Percentiles rank a stretch among this genome's conserved stretches.
phyloP scores from a whole-genome alignment of 2,113 vertebrate species.

The Haliaeetus leucogaster region DNA sequence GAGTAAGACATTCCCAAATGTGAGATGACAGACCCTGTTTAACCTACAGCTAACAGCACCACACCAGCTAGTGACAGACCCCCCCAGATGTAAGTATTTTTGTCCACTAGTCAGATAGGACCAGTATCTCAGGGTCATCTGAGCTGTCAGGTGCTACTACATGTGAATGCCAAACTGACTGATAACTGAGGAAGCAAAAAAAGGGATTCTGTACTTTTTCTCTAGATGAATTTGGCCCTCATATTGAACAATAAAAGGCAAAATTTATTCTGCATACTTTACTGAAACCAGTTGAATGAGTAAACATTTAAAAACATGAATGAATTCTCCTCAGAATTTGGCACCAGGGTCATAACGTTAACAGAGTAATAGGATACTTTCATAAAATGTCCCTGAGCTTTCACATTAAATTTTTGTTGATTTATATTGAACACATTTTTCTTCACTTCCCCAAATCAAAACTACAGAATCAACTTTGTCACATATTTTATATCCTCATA shows the following conservation, averaged over 20 bases:
- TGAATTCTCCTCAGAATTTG: neutral
- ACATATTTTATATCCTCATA: neutral
- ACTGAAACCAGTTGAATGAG: neutral
- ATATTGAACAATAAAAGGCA: neutral
- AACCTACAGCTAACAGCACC: neutral
- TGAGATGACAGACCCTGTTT: neutral
- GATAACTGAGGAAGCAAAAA: neutral
- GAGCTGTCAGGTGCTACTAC: neutral
- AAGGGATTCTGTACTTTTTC: neutral
- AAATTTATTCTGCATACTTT: neutral
- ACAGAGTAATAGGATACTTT: neutral
- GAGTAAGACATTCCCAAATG: neutral
- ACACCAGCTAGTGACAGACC: fast-evolving
- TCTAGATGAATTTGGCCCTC: neutral
- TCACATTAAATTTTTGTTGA: neutral
- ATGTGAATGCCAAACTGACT: neutral
- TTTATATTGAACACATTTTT: neutral
- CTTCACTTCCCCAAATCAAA: neutral
- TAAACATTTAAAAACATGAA: neutral
- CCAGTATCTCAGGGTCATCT: neutral
- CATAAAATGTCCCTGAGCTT: neutral
- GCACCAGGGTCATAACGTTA: neutral
- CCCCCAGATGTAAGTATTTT: neutral
- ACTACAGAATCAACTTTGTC: neutral
- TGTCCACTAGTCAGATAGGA: neutral